Evolutionary conservation across 2,888 invertebrate species (phyloP).

Genomic region (Brenthis daphne): DNA sequence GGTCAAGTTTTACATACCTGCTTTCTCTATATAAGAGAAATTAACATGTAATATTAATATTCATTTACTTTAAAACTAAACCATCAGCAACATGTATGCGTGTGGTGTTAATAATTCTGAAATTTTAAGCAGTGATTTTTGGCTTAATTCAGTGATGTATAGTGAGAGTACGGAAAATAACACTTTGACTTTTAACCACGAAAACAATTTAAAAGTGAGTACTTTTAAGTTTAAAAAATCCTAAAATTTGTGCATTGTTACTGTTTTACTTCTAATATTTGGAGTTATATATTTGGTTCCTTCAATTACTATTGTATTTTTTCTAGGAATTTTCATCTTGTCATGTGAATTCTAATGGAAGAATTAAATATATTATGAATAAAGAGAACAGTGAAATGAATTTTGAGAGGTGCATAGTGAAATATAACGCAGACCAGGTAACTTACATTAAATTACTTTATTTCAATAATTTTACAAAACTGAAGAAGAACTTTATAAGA

Average conservation of each 20-base stretch:
- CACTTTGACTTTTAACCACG: background rate
- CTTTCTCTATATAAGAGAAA: constrained; percentile 4
- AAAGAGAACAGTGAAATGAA: background rate
- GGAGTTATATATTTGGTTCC: background rate
- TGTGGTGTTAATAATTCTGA: background rate
- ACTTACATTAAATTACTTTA: background rate
- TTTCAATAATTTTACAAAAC: too few species aligned
- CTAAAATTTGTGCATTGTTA: background rate
- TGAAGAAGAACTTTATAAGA: background rate
- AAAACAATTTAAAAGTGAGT: background rate
- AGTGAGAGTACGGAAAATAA: background rate
- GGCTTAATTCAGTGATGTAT: background rate
- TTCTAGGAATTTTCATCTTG: background rate
- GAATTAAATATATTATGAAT: background rate
- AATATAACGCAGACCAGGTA: constrained; percentile 13
- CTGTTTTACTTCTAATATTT: background rate
- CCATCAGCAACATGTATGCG: constrained; percentile 5
- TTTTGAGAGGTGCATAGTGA: background rate
- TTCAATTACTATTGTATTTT: background rate
- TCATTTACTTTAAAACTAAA: constrained; percentile 1
- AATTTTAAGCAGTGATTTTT: background rate
- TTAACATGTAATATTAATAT: constrained; percentile 1
- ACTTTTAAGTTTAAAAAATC: background rate
- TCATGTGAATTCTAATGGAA: background rate
- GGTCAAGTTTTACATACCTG: constrained; percentile 9